These are phyloP conservation scores for Ceratitis capitata DNA, from an alignment of 1,140 invertebrate species.

Conservation along the genomic window DNA sequence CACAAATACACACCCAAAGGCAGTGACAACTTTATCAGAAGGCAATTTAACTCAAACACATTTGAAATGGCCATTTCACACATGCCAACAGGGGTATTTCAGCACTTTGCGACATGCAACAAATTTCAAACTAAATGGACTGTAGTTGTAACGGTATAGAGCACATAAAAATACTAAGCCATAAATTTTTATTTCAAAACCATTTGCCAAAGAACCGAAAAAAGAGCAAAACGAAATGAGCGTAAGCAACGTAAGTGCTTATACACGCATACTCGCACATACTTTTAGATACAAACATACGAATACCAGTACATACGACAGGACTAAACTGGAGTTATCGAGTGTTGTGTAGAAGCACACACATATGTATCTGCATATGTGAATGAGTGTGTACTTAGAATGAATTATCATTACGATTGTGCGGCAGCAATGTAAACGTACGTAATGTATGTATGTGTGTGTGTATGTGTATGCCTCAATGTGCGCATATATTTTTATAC, in stretches of 20 bases:
- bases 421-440: not conserved
- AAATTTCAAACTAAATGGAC: not conserved
- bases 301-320: not conserved
- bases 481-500: not conserved
- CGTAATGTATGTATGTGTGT: not conserved
- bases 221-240: not conserved
- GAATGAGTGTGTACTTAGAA: not conserved
- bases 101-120: not conserved
- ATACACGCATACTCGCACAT: too few relatives aligned
- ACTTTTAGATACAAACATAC: too few relatives aligned
- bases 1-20: not conserved
- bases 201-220: not conserved
- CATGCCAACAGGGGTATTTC: not conserved
- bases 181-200: slow-evolving; percentile 1
- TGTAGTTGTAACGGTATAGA: not conserved
- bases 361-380: not conserved
- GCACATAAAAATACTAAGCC: not conserved
- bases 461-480: not conserved
- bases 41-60: not conserved
- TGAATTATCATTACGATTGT: not conserved
- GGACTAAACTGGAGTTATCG: not conserved
- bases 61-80: not conserved
- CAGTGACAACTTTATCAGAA: not conserved
- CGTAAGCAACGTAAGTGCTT: too few relatives aligned
- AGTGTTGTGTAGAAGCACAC: not conserved